Evolutionary conservation across 2,113 vertebrate species (phyloP), one percentile per base, ranked within the genome.

Genomic region (Cebus imitator): DNA sequence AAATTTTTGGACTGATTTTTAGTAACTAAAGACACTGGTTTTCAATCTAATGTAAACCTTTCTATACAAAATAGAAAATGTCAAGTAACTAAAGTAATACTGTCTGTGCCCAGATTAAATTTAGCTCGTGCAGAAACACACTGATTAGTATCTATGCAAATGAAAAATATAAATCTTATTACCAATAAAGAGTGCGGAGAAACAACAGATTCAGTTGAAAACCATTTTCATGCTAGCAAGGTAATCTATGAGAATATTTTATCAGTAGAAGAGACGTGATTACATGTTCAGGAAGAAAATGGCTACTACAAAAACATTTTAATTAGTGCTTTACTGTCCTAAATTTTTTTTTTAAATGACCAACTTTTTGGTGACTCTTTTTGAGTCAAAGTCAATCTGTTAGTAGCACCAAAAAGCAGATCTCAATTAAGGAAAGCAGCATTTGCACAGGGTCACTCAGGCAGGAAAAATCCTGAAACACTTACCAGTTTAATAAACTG

Each of bases 401-500:
- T 99, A 99, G 98, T 98, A 98, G 98, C 96, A 98, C 95, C 97
- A 98, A 95, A 98, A 98, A 91, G 97, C 98, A 98, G 95, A 97
- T 95, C 5, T 1, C 96, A 91, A 96, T 97, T 97, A 98, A 98
- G 95, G 83, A 95, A 20, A 96, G 94, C 72, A 95, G 94, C 90
- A 95, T 90, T 96, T 98, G 97, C 97, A 94, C 52, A 97, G 96
- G 85, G 40, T 93, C 98, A 98, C 97, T 98, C 97, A 91, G 78
- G 52, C 0, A 2, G 55, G 48, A 81, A 97, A 70, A 98, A 91
- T 93, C 91, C 97, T 98, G 90, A 92, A 94, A 98, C 99, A 99
- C 99, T 99, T 99, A 99, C 99, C 99, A 99, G 98, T 98, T 98
- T 99, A 99, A 99, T 99, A 99, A 99, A 99, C 99, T 99, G 99